Evolutionary conservation across 2,797 vertebrate genomes (phyloP), one percentile per base, ranked within the genome.

Genomic region (Channa striata): DNA sequence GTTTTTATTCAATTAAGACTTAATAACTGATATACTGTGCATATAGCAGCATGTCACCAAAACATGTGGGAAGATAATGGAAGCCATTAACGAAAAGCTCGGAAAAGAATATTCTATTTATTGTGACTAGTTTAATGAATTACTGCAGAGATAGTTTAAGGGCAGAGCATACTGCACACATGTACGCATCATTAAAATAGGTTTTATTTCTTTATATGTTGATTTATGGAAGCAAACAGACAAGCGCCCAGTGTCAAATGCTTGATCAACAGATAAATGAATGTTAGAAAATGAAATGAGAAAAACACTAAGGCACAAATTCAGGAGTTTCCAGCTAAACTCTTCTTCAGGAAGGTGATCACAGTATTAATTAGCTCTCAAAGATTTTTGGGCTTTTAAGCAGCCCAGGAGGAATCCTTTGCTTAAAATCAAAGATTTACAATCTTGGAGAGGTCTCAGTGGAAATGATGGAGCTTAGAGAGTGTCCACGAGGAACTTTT

Each of bases 371-470:
- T 90, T 83, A 78, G 25, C 59, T 67, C 39, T 66, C 58, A 68
- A 78, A 36, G 34, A 74, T 72, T 67, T 30, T 30, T 30, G 34
- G 65, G 56, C 76, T 71, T 83, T 50, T 34, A 48, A 52, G 59
- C 42, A 61, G 51, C 57, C 57, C 57, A 23, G 1, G 34, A 78
- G 37, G 52, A 75, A 53, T 23, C 42, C 49, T 72, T 58, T 62
- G 43, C 49, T 81, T 63, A 19, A 72, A 72, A 82, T 86, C 65
- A 80, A 79, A 87, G 74, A 72, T 69, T 63, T 21, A 7, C 61
- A 69, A 30, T 49, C 74, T 73, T 36, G 19, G 44, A 65, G 57
- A 19, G 10, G 11, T 77, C 77, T 71, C 78, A 20, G 62, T 19
- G 57, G 80, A 85, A 30, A 59, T 57, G 50, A 14, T 14, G 19